Conservation (phyloP, 2,113 vertebrate genomes). For the Macroglossus sobrinus region DNA sequence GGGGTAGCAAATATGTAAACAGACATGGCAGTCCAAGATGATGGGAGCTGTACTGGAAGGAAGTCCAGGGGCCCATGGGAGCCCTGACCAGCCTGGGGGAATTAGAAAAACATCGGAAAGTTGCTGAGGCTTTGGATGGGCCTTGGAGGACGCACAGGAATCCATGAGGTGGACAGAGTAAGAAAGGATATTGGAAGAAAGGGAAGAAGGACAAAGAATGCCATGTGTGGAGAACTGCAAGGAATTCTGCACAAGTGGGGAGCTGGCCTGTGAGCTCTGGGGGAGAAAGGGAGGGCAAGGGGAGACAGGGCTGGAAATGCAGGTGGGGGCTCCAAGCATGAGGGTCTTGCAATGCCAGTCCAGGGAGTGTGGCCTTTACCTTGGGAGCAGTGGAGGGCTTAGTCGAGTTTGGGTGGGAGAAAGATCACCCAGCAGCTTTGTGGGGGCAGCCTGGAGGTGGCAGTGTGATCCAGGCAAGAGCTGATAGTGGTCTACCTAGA, state of each 20-base stretch:
- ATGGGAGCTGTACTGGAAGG: background rate
- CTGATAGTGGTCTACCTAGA: background rate
- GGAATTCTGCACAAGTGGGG: background rate
- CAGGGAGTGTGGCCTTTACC: background rate
- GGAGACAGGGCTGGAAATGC: background rate
- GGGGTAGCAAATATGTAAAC: background rate
- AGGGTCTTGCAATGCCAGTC: background rate
- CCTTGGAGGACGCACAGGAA: background rate
- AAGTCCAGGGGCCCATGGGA: background rate
- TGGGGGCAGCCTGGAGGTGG: background rate
- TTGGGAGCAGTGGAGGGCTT: background rate
- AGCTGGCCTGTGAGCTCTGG: background rate
- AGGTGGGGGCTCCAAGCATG: background rate
- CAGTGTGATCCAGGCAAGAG: background rate
- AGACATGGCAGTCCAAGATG: background rate
- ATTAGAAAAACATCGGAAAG: background rate
- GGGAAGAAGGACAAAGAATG: background rate
- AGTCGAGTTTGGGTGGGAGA: background rate
- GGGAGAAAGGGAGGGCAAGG: no score
- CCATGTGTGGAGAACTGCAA: fast-evolving
- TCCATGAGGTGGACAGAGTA: background rate
- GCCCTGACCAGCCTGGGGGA: background rate
- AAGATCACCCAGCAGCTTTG: background rate
- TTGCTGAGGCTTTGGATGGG: background rate
- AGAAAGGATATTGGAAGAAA: background rate